Conservation (phyloP, 2,888 invertebrate genomes). For the Clusia tigrina region DNA sequence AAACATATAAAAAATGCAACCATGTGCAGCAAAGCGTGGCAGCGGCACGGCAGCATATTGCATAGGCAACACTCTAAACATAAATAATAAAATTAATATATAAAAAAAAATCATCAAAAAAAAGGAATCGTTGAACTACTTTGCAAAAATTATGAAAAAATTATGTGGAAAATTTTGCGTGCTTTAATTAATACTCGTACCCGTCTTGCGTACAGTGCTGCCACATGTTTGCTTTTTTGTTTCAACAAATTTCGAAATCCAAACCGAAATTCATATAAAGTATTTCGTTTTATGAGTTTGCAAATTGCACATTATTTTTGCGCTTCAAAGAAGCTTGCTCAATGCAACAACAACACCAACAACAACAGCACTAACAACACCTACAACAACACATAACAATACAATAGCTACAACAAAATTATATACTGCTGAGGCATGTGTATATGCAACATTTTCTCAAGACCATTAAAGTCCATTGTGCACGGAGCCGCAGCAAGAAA, state of each 20-base stretch:
- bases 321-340: not conserved
- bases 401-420: not conserved
- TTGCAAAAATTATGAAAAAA: constrained; percentile 1
- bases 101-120: not conserved
- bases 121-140: constrained; percentile 6
- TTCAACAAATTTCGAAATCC: no score
- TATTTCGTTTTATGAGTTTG: no score
- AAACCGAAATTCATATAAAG: no score
- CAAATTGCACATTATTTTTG: not conserved
- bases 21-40: constrained; percentile 47
- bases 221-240: no score
- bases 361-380: no score
- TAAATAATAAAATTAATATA: no score
- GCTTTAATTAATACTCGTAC: not conserved
- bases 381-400: no score
- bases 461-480: constrained; percentile 3
- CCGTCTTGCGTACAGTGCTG: not conserved
- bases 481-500: not conserved
- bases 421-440: no score
- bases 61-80: no score
- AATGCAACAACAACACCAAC: no score
- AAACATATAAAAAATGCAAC: constrained; percentile 44
- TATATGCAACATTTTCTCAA: constrained; percentile 6
- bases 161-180: not conserved
- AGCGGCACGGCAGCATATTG: not conserved